Evolutionary conservation across 2,888 invertebrate genomes (phyloP).

Genomic region (Leptinotarsa rubiginosa): DNA sequence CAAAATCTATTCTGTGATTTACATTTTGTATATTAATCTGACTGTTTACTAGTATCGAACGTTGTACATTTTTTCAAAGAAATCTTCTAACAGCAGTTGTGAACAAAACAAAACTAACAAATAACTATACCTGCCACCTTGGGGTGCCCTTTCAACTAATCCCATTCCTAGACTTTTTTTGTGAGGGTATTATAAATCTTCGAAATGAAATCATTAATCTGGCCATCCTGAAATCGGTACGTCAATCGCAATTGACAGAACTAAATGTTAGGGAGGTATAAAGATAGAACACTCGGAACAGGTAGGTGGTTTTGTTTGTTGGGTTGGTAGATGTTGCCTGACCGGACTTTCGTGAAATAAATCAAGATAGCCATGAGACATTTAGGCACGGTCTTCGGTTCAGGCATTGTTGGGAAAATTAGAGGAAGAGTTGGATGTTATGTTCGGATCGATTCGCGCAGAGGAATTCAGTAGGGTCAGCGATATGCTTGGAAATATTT

Average conservation of each 20-base stretch:
- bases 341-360: slow-evolving; percentile 7
- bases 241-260: slow-evolving; percentile 40
- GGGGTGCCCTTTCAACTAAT: slow-evolving; percentile 21
- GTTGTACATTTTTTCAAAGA: too few relatives aligned
- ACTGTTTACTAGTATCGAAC: too few relatives aligned
- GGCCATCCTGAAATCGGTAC: slow-evolving; percentile 30
- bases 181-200: slow-evolving; percentile 31
- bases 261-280: slow-evolving; percentile 31
- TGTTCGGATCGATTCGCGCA: not conserved
- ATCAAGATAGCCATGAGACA: slow-evolving; percentile 21
- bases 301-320: slow-evolving; percentile 36
- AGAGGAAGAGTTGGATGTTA: not conserved
- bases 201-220: slow-evolving; percentile 40
- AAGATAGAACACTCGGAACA: slow-evolving; percentile 19
- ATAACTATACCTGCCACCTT: slow-evolving; percentile 25
- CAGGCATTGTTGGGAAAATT: slow-evolving; percentile 17
- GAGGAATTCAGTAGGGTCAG: not conserved
- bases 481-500: not conserved
- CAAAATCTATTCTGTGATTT: too few relatives aligned
- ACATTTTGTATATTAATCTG: too few relatives aligned
- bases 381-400: slow-evolving; percentile 19
- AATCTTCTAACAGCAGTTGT: not conserved
- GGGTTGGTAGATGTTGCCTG: slow-evolving; percentile 13
- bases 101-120: not conserved
- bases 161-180: slow-evolving; percentile 13